A percentile compares a stretch with the other conserved stretches of the same genome.
Evolutionary conservation across 2,797 vertebrate genomes (phyloP).

Genomic region (Onychomys torridus): DNA sequence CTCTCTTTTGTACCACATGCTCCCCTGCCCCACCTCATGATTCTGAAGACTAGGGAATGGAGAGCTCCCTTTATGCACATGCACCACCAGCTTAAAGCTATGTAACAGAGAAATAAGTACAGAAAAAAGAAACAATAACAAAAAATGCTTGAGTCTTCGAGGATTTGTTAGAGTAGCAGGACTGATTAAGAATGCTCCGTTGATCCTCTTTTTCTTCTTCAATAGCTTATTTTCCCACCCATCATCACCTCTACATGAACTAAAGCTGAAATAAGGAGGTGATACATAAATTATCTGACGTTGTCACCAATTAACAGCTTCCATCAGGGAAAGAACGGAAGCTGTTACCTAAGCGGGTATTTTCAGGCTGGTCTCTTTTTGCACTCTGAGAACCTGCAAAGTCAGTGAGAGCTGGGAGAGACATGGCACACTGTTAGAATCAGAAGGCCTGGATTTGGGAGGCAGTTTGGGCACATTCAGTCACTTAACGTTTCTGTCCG

Average conservation of each 20-base stretch:
- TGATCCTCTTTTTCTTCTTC: neutral
- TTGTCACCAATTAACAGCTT: slow-evolving; percentile 51
- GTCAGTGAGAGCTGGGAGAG: neutral
- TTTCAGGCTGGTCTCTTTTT: neutral
- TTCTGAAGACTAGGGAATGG: neutral
- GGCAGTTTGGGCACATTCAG: neutral
- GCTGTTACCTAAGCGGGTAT: neutral
- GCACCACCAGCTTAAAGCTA: neutral
- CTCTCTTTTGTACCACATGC: neutral
- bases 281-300: slow-evolving; percentile 40
- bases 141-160: neutral
- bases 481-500: neutral
- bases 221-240: slow-evolving; percentile 30
- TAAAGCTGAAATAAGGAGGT: slow-evolving; percentile 64
- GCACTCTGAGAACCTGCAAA: slow-evolving; percentile 3
- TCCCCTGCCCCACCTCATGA: neutral
- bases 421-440: neutral
- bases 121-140: neutral
- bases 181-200: neutral
- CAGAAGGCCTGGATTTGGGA: neutral
- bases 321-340: neutral
- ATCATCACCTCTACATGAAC: slow-evolving; percentile 27
- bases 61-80: neutral
- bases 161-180: neutral
- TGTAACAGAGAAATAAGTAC: neutral